phyloP scores from a whole-genome alignment of 2,797 vertebrate species.

The Sparidentex hasta region DNA sequence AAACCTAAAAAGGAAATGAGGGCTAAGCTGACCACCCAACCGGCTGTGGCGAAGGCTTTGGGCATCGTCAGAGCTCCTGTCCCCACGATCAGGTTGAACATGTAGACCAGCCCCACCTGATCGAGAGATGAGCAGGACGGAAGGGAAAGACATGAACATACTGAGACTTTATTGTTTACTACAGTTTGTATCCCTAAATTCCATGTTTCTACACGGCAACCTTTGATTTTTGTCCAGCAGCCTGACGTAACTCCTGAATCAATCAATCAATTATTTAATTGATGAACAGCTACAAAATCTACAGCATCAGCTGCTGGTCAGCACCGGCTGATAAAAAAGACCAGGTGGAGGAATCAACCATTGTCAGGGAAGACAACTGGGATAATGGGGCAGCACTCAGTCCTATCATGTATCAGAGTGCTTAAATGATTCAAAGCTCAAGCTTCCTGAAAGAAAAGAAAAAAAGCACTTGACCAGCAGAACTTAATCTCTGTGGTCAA shows the following conservation, averaged over 20 bases:
- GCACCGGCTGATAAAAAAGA: background rate
- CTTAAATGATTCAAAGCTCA: constrained; percentile 62
- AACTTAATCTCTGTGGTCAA: constrained; percentile 16
- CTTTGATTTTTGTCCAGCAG: background rate
- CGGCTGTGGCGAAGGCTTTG: constrained; percentile 93
- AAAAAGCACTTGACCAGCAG: constrained; percentile 32
- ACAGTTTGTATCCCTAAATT: background rate
- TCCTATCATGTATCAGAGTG: constrained; percentile 29
- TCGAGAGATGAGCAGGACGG: constrained; percentile 9
- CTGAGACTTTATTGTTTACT: background rate
- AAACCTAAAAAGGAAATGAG: constrained; percentile 93
- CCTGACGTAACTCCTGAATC: background rate
- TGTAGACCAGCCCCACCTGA: constrained; percentile 97
- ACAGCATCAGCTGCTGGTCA: constrained; percentile 6
- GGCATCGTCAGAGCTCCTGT: constrained; percentile 98
- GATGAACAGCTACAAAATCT: background rate
- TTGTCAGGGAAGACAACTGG: background rate
- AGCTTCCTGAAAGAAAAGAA: constrained; percentile 40
- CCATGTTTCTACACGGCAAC: background rate
- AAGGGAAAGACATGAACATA: background rate
- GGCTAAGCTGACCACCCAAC: constrained; percentile 94
- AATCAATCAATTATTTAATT: constrained; percentile 4
- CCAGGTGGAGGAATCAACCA: background rate
- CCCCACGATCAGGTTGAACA: constrained; percentile 99
- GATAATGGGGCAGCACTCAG: background rate